These are phyloP conservation scores for Eupithecia insigniata DNA, from an alignment of 2,888 invertebrate species.

Conservation along the genomic window DNA sequence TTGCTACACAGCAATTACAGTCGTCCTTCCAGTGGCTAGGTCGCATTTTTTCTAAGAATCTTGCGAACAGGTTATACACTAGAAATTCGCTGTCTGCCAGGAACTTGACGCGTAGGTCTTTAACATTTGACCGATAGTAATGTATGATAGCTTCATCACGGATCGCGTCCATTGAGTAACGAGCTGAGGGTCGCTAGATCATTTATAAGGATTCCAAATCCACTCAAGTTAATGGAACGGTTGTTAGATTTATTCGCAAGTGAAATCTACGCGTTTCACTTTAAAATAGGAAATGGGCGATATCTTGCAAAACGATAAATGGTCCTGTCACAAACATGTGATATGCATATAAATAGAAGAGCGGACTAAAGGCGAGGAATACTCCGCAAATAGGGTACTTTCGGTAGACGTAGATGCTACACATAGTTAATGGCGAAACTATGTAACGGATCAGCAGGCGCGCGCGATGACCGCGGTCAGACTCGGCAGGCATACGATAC, in stretches of 20 bases:
- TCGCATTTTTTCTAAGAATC: constrained; percentile 57
- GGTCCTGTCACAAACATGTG: background rate
- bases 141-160: constrained; percentile 48
- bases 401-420: constrained; percentile 26
- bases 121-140: constrained; percentile 64
- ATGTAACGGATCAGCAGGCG: constrained; percentile 46
- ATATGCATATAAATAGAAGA: constrained; percentile 3
- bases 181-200: constrained; percentile 32
- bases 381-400: constrained; percentile 26
- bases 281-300: constrained; percentile 29
- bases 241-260: constrained; percentile 40
- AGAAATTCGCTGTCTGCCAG: constrained; percentile 70
- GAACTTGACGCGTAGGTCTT: constrained; percentile 64
- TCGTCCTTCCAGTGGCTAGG: constrained; percentile 53
- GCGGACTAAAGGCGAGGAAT: background rate
- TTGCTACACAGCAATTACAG: constrained; percentile 54
- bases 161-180: constrained; percentile 42
- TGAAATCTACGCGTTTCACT: constrained; percentile 39
- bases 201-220: constrained; percentile 45
- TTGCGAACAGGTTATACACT: constrained; percentile 69
- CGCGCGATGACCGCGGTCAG: constrained; percentile 34
- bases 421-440: constrained; percentile 52
- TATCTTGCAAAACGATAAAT: constrained; percentile 22
- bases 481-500: constrained; percentile 33
- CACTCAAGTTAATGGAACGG: constrained; percentile 40